Evolutionary conservation across 2,113 vertebrate species (phyloP).

Genomic region (Sinosuthora webbiana): DNA sequence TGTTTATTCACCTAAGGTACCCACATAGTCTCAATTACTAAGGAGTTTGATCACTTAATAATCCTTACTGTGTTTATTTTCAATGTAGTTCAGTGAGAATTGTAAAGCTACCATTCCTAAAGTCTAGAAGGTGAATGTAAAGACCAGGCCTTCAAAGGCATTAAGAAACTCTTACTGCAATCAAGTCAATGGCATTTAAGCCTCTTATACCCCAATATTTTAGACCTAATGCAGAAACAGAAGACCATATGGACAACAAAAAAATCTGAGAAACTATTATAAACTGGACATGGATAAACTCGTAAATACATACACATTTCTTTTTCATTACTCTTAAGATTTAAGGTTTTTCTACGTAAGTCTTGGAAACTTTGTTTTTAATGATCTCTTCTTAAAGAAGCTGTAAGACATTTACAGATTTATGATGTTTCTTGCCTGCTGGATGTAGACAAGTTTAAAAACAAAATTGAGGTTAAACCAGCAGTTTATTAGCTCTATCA

Average conservation of each 20-base stretch:
- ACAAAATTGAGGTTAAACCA: neutral
- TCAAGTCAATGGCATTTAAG: neutral
- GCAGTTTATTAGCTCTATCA: neutral
- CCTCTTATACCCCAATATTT: neutral
- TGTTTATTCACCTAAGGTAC: slow-evolving; percentile 3
- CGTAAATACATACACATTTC: neutral
- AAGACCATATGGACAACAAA: neutral
- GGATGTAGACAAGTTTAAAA: neutral
- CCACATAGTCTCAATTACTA: neutral
- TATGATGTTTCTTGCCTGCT: neutral
- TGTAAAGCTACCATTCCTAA: neutral
- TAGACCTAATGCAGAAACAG: neutral
- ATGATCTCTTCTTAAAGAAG: neutral
- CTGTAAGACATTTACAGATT: neutral
- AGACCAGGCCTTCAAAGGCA: neutral
- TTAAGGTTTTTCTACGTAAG: neutral
- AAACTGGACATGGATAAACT: neutral
- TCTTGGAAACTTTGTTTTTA: neutral
- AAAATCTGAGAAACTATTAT: neutral
- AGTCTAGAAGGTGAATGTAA: neutral
- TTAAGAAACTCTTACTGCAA: neutral
- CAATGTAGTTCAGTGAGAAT: neutral
- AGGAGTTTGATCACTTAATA: neutral
- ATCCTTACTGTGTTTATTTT: neutral
- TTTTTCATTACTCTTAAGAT: neutral